These are phyloP conservation scores for Lasiurus borealis DNA, from an alignment of 2,113 vertebrate genomes.

Conservation along the genomic window DNA sequence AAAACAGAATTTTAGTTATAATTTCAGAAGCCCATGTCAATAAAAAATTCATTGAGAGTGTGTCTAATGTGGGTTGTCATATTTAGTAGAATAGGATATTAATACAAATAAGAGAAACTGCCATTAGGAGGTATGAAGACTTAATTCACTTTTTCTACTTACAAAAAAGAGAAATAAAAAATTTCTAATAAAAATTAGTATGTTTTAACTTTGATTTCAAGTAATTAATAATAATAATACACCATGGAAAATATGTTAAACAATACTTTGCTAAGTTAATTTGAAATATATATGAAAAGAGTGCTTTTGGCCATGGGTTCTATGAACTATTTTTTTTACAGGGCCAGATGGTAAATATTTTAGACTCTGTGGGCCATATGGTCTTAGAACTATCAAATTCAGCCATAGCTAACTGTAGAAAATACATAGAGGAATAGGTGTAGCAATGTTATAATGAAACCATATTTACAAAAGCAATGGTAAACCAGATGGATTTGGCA, in stretches of 20 bases:
- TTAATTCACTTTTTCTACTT: conserved; percentile 17
- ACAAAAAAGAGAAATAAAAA: background rate
- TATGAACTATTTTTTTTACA: background rate
- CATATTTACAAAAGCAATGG: conserved; percentile 7
- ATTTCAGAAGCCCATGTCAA: background rate
- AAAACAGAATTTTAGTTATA: conserved; percentile 56
- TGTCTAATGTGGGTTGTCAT: background rate
- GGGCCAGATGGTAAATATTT: background rate
- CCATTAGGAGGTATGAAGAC: background rate
- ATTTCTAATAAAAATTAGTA: conserved; percentile 32
- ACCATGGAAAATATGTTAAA: background rate
- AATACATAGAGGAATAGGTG: background rate
- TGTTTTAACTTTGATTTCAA: background rate
- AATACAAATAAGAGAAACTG: background rate
- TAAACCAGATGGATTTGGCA: background rate
- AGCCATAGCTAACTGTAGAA: background rate
- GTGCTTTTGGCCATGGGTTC: background rate
- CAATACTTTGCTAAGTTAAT: background rate
- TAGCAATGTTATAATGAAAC: background rate
- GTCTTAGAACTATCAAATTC: background rate
- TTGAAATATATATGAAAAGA: background rate
- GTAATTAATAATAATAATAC: background rate
- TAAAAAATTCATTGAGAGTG: background rate
- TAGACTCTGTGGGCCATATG: background rate
- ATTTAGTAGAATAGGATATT: conserved; percentile 21